A percentile compares a stretch with the other conserved stretches of the same genome.
Conservation (phyloP, 2,888 invertebrate genomes). For the Pachydiplax longipennis region DNA sequence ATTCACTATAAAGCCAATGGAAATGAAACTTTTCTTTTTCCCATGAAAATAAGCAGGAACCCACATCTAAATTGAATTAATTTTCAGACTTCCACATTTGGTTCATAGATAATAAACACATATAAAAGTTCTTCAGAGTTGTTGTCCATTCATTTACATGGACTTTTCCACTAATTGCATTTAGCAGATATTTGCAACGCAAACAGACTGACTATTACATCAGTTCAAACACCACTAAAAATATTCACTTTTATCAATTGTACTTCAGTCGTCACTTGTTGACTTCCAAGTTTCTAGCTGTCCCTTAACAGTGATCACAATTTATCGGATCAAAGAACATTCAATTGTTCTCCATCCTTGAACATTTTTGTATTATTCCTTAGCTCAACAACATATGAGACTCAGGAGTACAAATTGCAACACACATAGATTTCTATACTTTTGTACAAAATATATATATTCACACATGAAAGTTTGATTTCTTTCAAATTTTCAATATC, state of each 20-base stretch:
- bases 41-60: slow-evolving; percentile 40
- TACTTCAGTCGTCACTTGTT: slow-evolving; percentile 2
- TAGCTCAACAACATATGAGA: not conserved
- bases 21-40: slow-evolving; percentile 36
- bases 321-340: not conserved
- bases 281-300: slow-evolving; percentile 7
- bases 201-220: not conserved
- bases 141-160: slow-evolving; percentile 4
- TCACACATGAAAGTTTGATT: not conserved
- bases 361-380: slow-evolving; percentile 4
- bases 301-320: slow-evolving; percentile 5
- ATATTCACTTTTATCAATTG: slow-evolving; percentile 28
- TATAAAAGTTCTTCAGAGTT: slow-evolving; percentile 34
- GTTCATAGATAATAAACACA: slow-evolving; percentile 32
- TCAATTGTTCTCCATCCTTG: not conserved
- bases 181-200: not conserved
- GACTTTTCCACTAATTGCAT: slow-evolving; percentile 6
- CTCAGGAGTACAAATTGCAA: slow-evolving; percentile 23
- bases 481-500: slow-evolving; percentile 35
- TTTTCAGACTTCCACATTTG: slow-evolving; percentile 21
- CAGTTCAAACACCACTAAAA: slow-evolving; percentile 40
- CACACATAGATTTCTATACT: slow-evolving; percentile 43
- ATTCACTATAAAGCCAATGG: slow-evolving; percentile 34
- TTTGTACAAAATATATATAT: slow-evolving; percentile 43
- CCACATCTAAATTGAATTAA: not conserved